phyloP scores from a whole-genome alignment of 2,888 invertebrate genomes.

The Strigamia crassipes region DNA sequence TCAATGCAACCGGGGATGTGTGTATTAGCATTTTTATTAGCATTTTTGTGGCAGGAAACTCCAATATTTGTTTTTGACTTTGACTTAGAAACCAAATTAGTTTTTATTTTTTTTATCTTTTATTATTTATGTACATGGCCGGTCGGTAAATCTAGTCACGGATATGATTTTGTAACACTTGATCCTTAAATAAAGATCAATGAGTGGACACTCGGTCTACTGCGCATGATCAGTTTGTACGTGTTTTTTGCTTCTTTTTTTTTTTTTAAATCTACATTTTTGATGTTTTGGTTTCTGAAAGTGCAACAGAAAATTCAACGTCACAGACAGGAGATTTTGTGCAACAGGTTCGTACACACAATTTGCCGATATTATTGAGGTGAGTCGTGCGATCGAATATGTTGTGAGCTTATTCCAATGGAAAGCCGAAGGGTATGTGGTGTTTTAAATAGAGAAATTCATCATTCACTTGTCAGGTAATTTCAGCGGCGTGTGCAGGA shows the following conservation, averaged over 20 bases:
- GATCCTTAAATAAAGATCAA: background rate
- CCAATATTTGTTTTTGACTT: too few species aligned
- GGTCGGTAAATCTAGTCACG: background rate
- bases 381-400: slow-evolving; percentile 16
- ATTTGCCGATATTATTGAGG: background rate
- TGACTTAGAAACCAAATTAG: background rate
- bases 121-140: background rate
- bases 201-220: background rate
- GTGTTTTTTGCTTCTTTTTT: background rate
- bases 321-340: background rate
- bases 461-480: background rate
- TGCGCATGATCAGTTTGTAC: background rate
- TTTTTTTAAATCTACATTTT: background rate
- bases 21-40: too few species aligned
- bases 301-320: background rate
- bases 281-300: background rate
- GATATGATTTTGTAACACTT: background rate
- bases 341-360: slow-evolving; percentile 2
- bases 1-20: too few species aligned
- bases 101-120: background rate
- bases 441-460: background rate
- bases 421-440: background rate
- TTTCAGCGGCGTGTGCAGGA: background rate
- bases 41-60: too few species aligned
- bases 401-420: background rate